Evolutionary conservation across 2,113 vertebrate species (phyloP).

Genomic region (Brienomyrus longianalis): DNA sequence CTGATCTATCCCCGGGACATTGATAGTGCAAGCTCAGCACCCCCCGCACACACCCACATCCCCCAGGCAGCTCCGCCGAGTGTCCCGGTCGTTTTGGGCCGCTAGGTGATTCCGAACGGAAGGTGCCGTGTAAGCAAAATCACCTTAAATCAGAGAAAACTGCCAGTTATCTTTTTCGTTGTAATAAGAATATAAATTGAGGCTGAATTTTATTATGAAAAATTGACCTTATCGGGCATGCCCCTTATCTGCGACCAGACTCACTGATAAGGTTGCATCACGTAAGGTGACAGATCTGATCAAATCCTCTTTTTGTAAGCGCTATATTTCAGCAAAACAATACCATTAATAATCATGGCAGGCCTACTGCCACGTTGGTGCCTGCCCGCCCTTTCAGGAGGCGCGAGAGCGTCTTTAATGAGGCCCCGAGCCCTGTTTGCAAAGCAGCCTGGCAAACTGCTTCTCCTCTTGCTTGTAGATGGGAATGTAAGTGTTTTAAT

Average conservation of each 20-base stretch:
- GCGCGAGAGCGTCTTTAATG: neutral
- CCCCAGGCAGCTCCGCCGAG: neutral
- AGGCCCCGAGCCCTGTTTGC: neutral
- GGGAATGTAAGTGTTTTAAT: constrained; percentile 26
- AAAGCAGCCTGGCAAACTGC: neutral
- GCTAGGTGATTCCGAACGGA: constrained; percentile 19
- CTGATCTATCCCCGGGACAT: constrained; percentile 6
- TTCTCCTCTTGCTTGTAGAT: constrained; percentile 8
- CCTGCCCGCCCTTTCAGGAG: neutral
- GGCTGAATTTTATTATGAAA: constrained; percentile 36
- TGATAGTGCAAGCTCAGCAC: constrained; percentile 19
- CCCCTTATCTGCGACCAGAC: constrained; percentile 42
- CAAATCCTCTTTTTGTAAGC: constrained; percentile 41
- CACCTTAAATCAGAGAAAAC: constrained; percentile 25
- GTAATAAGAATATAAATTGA: constrained; percentile 37
- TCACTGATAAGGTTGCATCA: constrained; percentile 35
- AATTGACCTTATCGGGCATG: constrained; percentile 35
- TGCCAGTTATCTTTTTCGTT: constrained; percentile 28
- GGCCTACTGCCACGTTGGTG: neutral
- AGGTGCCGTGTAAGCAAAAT: constrained; percentile 28
- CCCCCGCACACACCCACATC: neutral
- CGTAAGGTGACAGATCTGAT: constrained; percentile 45
- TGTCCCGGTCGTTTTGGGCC: constrained; percentile 16
- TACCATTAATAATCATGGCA: constrained; percentile 18
- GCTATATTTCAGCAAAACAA: constrained; percentile 30